Conservation (phyloP, 2,797 vertebrate genomes). For the Phalloptychus januarius region DNA sequence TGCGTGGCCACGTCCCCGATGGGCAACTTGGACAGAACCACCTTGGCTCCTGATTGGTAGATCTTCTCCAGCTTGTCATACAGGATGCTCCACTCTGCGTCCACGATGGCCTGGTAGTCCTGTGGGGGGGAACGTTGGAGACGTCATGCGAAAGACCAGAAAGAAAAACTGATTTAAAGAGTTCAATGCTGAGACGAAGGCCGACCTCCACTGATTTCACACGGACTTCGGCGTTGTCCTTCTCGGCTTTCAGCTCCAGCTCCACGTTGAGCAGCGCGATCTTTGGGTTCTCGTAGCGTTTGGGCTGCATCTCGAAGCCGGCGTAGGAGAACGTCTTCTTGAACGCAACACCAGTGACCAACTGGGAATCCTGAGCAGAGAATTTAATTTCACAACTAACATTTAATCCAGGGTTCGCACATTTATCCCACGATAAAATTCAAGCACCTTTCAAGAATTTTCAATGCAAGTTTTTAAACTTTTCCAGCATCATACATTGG, state of each 20-base stretch:
- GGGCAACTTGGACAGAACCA: constrained; percentile 91
- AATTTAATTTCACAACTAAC: neutral
- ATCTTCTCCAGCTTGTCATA: constrained; percentile 98
- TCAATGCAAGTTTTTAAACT: too few relatives aligned
- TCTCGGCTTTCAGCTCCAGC: constrained; percentile 97
- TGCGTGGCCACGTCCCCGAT: constrained; percentile 97
- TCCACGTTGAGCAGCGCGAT: constrained; percentile 95
- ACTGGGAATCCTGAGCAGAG: constrained; percentile 87
- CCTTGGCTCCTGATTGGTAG: constrained; percentile 91
- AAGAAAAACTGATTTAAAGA: neutral
- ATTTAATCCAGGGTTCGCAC: neutral
- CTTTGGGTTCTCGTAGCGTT: constrained; percentile 88
- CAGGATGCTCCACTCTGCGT: constrained; percentile 97
- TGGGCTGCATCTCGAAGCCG: constrained; percentile 99
- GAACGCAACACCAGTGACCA: constrained; percentile 94
- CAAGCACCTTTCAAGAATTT: too few relatives aligned
- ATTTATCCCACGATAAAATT: too few relatives aligned
- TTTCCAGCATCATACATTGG: too few relatives aligned
- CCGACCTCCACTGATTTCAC: constrained; percentile 90
- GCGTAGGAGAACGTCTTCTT: constrained; percentile 99
- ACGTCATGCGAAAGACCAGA: neutral
- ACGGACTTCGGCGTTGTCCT: constrained; percentile 94
- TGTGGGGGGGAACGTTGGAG: constrained; percentile 49
- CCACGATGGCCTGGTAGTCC: constrained; percentile 98
- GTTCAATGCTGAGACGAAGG: accelerated